Base-by-base conservation (phyloP, 2,797 vertebrate genomes). In the Vespertilio murinus region DNA sequence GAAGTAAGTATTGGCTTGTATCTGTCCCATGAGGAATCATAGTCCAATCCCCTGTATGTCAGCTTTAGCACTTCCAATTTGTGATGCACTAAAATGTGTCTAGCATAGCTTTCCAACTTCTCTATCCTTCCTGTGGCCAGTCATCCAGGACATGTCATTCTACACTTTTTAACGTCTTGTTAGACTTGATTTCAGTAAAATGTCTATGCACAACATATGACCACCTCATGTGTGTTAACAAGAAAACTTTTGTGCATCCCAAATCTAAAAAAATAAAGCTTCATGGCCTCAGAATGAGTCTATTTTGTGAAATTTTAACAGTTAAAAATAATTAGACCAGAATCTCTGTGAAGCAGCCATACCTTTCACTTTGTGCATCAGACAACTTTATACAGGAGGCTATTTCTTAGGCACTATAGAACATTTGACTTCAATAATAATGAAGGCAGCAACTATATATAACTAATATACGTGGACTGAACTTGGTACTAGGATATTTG, bases 401-500 rank as follows among this genome's bases (percentile, higher is more conserved):
- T 94, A 87, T 7, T 5, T 80, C 16, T 45, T 33, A 64, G 14
- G 28, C 38, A 47, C 9, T 81, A 6, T 22, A 78, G 42, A 67
- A 75, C 77, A 88, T 67, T 40, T 83, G 42, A 18, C 11, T 83
- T 79, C 3, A n/a, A 17, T 47, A 89, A 54, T 89, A 71, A 81
- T 73, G 38, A 14, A 8, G 77, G 30, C 1, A 59, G 6, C 35
- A 49, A 75, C 28, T 49, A 77, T 47, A 42, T 84, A 6, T 3
- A 65, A 45, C 2, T 59, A 82, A 12, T 16, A 8, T 30, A 54
- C 8, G 2, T 23, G 42, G 33, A 67, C 11, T 80, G 22, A 78
- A 18, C 38, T 28, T 81, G 40, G 5, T 40, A 61, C 42, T 54
- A 30, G 85, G 1, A 61, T 2, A 4, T 17, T 56, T 71, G 6